Base-by-base conservation (phyloP, 2,113 vertebrate genomes). In the Mesitornis unicolor region DNA sequence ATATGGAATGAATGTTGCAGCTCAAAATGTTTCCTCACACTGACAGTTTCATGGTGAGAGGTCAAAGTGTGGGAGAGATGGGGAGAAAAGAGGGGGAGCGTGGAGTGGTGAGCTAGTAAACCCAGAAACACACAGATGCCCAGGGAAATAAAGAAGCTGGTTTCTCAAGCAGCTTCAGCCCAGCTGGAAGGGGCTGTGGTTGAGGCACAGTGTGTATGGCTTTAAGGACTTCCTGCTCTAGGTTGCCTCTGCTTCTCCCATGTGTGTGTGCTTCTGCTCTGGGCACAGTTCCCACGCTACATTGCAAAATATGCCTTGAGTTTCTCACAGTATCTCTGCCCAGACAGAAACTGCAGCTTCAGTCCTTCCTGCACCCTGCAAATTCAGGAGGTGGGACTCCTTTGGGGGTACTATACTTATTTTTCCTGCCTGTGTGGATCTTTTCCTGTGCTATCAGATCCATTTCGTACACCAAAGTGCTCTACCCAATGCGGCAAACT, bases 1-100 rank as follows among this genome's bases (percentile, higher is more conserved):
- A 97, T 69, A 84, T 73, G 95, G 87, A 97, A 97, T 96, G 92
- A 95, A 97, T 95, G 92, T 76, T 95, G 91, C 84, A 45, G 83
- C 94, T 90, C 84, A 80, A 77, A 95, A 82, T 36, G 90, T 54
- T 94, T 94, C 94, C 93, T 87, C 69, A 3, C 56, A 65, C 77
- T 90, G 92, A 92, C 93, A 93, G 93, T 68, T 94, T 77, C 94
- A 85, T 61, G 86, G 83, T 94, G 85, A 56, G 84, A 93, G 91
- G 95, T 95, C 87, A 96, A 93, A 96, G 57, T 57, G 67, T 63
- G 84, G 82, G 91, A 94, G 91, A 80, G 80, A 54, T 56, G 64
- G 73, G 22, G 76, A 78, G 87, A 68, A 65, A 18, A 60, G 36
- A 77, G 87, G 35, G 48, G 61, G 87, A 74, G 48, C 51, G 2